Percentiles rank a stretch among this genome's conserved stretches.
Conservation (phyloP, 1,140 invertebrate species). For the Drosophila takahashii region DNA sequence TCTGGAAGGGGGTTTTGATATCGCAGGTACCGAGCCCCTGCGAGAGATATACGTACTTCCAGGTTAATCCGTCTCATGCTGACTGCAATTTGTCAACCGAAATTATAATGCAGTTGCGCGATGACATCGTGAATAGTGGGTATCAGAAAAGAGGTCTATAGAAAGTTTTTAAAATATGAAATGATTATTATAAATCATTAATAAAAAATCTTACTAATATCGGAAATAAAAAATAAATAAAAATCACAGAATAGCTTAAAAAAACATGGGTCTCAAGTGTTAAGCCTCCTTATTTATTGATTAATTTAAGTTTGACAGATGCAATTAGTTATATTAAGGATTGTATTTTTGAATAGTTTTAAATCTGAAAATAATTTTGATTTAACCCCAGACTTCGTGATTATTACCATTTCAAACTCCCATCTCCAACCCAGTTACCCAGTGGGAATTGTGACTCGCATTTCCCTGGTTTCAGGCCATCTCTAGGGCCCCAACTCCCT, state of each 20-base stretch:
- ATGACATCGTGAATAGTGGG: conserved; percentile 24
- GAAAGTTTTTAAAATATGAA: not conserved
- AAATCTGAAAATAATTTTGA: too few relatives aligned
- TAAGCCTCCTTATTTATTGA: too few relatives aligned
- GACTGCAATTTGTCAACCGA: conserved; percentile 80
- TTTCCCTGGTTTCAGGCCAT: conserved; percentile 2
- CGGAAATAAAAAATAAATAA: too few relatives aligned
- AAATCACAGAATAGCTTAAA: too few relatives aligned
- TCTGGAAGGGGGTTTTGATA: not conserved
- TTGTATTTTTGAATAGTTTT: too few relatives aligned
- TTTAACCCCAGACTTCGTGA: not conserved
- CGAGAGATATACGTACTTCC: conserved; percentile 14
- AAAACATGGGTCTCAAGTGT: too few relatives aligned
- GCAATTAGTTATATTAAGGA: too few relatives aligned
- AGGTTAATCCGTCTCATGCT: conserved; percentile 71
- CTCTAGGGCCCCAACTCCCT: conserved; percentile 23
- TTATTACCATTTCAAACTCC: not conserved
- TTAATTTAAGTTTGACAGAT: too few relatives aligned
- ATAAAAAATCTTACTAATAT: too few relatives aligned
- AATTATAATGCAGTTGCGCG: conserved; percentile 59
- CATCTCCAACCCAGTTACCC: conserved; percentile 24
- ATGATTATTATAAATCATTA: too few relatives aligned
- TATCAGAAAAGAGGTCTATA: not conserved
- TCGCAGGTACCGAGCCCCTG: conserved; percentile 29
- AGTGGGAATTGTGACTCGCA: not conserved